Conservation (phyloP, 2,888 invertebrate species). For the Digitonthophagus gazella region DNA sequence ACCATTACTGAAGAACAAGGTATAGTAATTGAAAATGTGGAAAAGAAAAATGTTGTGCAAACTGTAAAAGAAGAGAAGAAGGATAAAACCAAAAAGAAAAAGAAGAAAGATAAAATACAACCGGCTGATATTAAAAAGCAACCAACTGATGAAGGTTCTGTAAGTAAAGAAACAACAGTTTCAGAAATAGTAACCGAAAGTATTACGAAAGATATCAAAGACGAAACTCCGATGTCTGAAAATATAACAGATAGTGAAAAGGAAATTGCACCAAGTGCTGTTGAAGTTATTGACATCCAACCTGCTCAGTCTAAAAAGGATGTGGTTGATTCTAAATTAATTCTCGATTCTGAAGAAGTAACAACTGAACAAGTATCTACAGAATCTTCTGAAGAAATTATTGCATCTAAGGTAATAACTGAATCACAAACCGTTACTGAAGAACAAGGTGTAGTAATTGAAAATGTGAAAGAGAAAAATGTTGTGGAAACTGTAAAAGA, state of each 20-base stretch:
- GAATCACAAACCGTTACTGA: too few relatives aligned
- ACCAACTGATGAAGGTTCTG: background rate
- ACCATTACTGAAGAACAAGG: background rate
- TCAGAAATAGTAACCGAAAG: too few relatives aligned
- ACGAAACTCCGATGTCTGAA: background rate
- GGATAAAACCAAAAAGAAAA: conserved; percentile 7
- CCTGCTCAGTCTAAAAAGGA: too few relatives aligned
- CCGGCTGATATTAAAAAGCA: too few relatives aligned
- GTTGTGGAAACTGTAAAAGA: background rate
- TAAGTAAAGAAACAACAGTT: background rate
- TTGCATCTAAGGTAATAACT: too few relatives aligned
- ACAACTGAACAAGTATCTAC: too few relatives aligned
- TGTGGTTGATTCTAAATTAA: too few relatives aligned
- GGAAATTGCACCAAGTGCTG: too few relatives aligned
- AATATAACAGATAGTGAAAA: too few relatives aligned
- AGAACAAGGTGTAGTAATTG: background rate
- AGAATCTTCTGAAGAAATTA: too few relatives aligned
- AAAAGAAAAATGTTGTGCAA: background rate
- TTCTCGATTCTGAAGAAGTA: background rate
- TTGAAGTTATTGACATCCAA: too few relatives aligned
- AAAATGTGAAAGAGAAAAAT: background rate
- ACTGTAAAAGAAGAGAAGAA: background rate
- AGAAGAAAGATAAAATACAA: conserved; percentile 5
- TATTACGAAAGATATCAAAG: too few relatives aligned
- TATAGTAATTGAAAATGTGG: background rate